Evolutionary conservation across 2,888 invertebrate genomes (phyloP).

Genomic region (Gibbula magus): DNA sequence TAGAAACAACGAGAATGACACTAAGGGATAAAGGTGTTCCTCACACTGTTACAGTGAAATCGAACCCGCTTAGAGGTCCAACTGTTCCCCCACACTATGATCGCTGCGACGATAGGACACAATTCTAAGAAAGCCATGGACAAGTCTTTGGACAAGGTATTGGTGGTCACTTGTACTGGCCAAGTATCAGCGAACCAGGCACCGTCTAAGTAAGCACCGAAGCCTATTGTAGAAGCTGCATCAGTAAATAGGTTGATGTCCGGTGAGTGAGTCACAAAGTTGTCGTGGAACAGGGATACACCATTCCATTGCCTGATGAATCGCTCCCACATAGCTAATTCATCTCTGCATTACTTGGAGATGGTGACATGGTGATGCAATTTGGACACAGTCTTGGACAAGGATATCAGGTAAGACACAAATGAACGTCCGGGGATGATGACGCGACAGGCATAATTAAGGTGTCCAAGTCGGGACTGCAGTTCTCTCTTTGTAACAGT

Average conservation of each 20-base stretch:
- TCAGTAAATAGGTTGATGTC: no score
- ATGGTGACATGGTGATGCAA: no score
- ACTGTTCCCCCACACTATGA: conserved; percentile 24
- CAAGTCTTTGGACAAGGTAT: neutral
- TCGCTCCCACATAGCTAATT: conserved; percentile 31
- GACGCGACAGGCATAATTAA: conserved; percentile 36
- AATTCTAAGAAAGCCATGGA: conserved; percentile 35
- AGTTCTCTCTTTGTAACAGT: conserved; percentile 38
- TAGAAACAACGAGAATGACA: no score
- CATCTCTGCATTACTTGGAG: no score
- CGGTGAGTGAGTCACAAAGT: neutral
- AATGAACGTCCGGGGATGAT: conserved; percentile 38
- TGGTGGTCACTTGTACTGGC: neutral
- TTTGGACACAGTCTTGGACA: neutral
- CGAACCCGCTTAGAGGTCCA: conserved; percentile 33
- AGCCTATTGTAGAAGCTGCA: neutral
- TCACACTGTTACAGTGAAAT: conserved; percentile 38
- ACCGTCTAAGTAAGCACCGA: conserved; percentile 21
- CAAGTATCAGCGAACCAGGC: conserved; percentile 27
- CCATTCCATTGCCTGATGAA: conserved; percentile 30
- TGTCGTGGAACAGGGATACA: conserved; percentile 24
- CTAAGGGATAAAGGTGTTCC: no score
- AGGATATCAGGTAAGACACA: conserved; percentile 32
- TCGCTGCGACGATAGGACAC: conserved; percentile 27
- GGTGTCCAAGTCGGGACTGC: no score